These are phyloP conservation scores for Oryzaephilus surinamensis DNA, from an alignment of 1,140 invertebrate species.

Conservation along the genomic window DNA sequence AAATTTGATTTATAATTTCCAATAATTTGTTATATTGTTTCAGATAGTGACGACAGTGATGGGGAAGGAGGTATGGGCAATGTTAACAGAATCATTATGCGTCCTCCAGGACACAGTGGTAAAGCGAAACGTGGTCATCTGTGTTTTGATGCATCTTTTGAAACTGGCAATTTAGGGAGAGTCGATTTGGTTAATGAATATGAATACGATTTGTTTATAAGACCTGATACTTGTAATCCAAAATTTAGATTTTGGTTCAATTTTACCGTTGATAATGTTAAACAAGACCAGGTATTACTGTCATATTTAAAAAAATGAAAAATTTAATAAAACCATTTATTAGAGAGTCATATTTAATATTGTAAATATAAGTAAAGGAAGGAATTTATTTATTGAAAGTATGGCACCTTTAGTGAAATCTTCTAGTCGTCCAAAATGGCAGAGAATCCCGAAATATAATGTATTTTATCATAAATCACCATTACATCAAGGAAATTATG, in stretches of 20 bases:
- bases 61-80: slow-evolving; percentile 91
- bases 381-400: slow-evolving; percentile 77
- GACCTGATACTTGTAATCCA: slow-evolving; percentile 93
- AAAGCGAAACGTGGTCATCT: slow-evolving; percentile 90
- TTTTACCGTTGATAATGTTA: slow-evolving; percentile 95
- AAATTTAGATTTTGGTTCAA: slow-evolving; percentile 93
- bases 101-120: slow-evolving; percentile 87
- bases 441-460: slow-evolving; percentile 68
- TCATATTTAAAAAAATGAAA: not conserved
- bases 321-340: slow-evolving; percentile 29
- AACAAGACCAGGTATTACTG: slow-evolving; percentile 67
- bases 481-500: slow-evolving; percentile 82
- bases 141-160: slow-evolving; percentile 95
- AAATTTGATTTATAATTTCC: not conserved
- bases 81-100: slow-evolving; percentile 82
- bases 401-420: slow-evolving; percentile 93
- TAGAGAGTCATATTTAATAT: slow-evolving; percentile 95
- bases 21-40: slow-evolving; percentile 15
- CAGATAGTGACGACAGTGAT: slow-evolving; percentile 92
- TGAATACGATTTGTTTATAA: slow-evolving; percentile 93
- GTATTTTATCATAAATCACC: slow-evolving; percentile 91
- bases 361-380: slow-evolving; percentile 89
- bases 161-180: slow-evolving; percentile 91
- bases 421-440: slow-evolving; percentile 83
- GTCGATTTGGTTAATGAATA: slow-evolving; percentile 89